Evolutionary conservation across 1,140 invertebrate genomes (phyloP), one percentile per base, ranked within the genome.

Genomic region (Muscidifurax raptorellus): DNA sequence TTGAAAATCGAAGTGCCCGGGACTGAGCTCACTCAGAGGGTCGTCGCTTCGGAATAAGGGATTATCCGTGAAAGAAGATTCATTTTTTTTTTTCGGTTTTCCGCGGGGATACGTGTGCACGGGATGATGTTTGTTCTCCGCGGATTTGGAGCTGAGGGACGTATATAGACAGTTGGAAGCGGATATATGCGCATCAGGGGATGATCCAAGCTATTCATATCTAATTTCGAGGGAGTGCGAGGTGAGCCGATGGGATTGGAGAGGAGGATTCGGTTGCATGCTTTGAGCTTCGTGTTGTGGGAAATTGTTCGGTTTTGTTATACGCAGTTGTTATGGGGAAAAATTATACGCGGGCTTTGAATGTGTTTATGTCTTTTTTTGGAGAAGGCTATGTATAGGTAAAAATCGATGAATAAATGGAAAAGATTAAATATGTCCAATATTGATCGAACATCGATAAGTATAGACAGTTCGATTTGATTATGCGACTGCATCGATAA

Each of bases 1-100:
- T 82, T 82, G 13, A 66, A 75, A 76, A 82, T 82, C 67, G n/a
- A 83, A 77, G 64, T 25, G 40, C 32, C 6, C 78, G 59, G 36
- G 18, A n/a, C 28, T 59, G 52, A 59, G 52, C 52, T 59, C 52
- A n/a, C 52, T 59, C 52, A 7, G 22, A 18, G 52, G 15, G 22
- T 59, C 52, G 52, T n/a, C 6, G 22, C 52, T 59, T 59, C 52
- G 52, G 22, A 22, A n/a, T n/a, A n/a, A n/a, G 52, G 18, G 52
- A 59, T 59, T 59, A 59, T 5, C 52, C 22, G 22, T 18, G n/a
- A 22, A 18, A 59, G 15, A 6, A 59, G 52, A 59, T 59, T 59
- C 52, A n/a, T 59, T 22, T n/a, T 59, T 59, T 59, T 22, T 6
- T 59, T 22, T 6, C 3, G 18, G 4, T n/a, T 59, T 59, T 59